Evolutionary conservation across 2,888 invertebrate species (phyloP).

Genomic region (Polydrusus tereticollis): DNA sequence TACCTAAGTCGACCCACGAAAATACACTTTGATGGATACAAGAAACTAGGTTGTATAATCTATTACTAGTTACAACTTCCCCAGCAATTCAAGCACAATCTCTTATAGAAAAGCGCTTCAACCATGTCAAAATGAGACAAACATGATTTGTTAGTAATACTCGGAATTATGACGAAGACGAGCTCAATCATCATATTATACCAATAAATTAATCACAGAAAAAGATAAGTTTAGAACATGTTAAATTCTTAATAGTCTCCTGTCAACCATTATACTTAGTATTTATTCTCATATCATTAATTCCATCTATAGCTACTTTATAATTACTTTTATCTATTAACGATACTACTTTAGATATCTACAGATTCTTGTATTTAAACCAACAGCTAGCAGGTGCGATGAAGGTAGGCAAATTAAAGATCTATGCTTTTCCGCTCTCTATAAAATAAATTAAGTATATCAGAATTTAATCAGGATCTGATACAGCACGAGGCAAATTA

Average conservation of each 20-base stretch:
- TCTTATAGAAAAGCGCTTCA: too few relatives aligned
- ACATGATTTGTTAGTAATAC: too few relatives aligned
- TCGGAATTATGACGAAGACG: too few relatives aligned
- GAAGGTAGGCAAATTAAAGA: slow-evolving; percentile 5
- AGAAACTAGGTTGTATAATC: too few relatives aligned
- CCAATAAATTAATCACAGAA: too few relatives aligned
- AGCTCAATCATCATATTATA: too few relatives aligned
- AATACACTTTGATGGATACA: too few relatives aligned
- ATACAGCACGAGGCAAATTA: background rate
- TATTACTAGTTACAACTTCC: too few relatives aligned
- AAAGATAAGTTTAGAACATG: too few relatives aligned
- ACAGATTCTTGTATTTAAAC: slow-evolving; percentile 1
- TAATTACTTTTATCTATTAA: background rate
- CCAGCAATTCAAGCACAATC: too few relatives aligned
- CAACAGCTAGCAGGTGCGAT: slow-evolving; percentile 21
- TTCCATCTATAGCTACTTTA: background rate
- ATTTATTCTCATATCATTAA: background rate
- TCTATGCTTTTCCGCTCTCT: background rate
- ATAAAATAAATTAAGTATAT: background rate
- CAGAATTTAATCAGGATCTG: background rate
- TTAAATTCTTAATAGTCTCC: background rate
- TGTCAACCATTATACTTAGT: background rate
- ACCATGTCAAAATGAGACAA: too few relatives aligned
- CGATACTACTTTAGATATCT: background rate
- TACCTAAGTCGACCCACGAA: too few relatives aligned